Conservation (phyloP, 2,797 vertebrate species). For the Platyrinchus mystaceus region DNA sequence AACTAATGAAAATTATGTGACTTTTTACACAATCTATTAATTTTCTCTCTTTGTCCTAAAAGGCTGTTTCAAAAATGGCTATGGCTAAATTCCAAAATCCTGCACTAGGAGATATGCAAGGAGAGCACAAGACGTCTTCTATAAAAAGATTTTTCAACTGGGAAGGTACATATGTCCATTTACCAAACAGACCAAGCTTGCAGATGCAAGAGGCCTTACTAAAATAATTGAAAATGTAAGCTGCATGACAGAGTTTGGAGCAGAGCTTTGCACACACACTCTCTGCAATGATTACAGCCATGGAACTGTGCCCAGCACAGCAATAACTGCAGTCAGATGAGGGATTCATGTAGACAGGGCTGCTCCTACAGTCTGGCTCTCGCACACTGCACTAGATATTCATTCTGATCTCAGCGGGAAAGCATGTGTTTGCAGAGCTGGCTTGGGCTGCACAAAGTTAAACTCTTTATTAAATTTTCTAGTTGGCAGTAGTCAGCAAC, state of each 20-base stretch:
- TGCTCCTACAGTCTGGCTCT: constrained; percentile 45
- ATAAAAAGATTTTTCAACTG: not conserved
- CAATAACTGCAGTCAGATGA: constrained; percentile 44
- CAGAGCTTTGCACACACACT: not conserved
- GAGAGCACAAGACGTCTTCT: not conserved
- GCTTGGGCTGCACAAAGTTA: constrained; percentile 21
- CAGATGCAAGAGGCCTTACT: not conserved
- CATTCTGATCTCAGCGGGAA: constrained; percentile 63
- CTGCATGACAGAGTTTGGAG: constrained; percentile 2
- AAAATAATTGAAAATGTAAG: constrained; percentile 31
- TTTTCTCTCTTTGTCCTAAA: constrained; percentile 14
- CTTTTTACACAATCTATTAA: not conserved
- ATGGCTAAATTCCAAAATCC: not conserved
- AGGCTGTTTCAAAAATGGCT: not conserved
- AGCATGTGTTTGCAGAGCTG: constrained; percentile 63
- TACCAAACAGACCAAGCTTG: not conserved
- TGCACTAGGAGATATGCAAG: not conserved
- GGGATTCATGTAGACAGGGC: constrained; percentile 13
- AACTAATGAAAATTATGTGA: not conserved
- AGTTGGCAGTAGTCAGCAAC: constrained; percentile 54
- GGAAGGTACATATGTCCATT: not conserved
- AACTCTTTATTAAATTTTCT: constrained; percentile 70
- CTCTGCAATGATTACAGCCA: not conserved
- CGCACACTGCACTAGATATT: not conserved
- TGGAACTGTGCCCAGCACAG: constrained; percentile 58